phyloP scores from a whole-genome alignment of 2,888 invertebrate genomes.

The Microctonus brassicae region DNA sequence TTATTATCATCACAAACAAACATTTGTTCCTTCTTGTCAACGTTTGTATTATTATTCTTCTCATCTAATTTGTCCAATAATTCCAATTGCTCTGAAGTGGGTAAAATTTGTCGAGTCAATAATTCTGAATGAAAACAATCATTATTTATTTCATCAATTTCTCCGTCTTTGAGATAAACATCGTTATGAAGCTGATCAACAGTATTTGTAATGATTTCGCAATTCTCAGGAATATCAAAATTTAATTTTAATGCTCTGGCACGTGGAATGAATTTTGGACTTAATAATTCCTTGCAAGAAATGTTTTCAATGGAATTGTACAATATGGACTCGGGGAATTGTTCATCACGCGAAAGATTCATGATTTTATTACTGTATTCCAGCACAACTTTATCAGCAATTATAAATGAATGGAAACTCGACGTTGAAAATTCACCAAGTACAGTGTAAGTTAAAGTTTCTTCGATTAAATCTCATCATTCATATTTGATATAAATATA shows the following conservation, averaged over 20 bases:
- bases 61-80: slow-evolving; percentile 16
- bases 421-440: not conserved
- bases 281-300: slow-evolving; percentile 48
- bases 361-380: not conserved
- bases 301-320: slow-evolving; percentile 43
- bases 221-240: slow-evolving; percentile 52
- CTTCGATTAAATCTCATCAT: not conserved
- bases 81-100: slow-evolving; percentile 9
- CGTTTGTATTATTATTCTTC: not conserved
- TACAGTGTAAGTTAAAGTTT: not conserved
- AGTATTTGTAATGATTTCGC: slow-evolving; percentile 16
- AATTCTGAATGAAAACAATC: not conserved
- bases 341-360: not conserved
- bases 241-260: slow-evolving; percentile 47
- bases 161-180: not conserved
- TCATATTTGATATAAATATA: not conserved
- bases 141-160: slow-evolving; percentile 20
- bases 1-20: not conserved
- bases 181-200: not conserved
- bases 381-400: not conserved
- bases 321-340: slow-evolving; percentile 53
- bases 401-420: not conserved
- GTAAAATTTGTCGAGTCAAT: not conserved
- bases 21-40: not conserved
- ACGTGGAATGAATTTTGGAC: slow-evolving; percentile 50